These are phyloP conservation scores for Drosophila azteca DNA, from an alignment of 1,140 invertebrate genomes.

Conservation along the genomic window DNA sequence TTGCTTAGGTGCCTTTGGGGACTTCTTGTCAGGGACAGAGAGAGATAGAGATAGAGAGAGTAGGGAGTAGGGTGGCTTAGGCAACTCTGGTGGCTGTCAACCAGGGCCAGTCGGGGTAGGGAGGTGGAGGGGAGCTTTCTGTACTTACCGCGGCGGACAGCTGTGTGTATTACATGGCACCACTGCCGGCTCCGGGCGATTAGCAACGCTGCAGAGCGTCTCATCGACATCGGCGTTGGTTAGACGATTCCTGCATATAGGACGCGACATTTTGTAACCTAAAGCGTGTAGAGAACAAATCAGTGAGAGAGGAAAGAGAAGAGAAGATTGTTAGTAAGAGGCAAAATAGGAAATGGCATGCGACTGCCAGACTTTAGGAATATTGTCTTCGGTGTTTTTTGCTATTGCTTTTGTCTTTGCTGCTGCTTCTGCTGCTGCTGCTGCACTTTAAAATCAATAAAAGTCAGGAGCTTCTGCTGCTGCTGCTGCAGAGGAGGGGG, in stretches of 20 bases:
- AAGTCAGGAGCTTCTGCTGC: slow-evolving; percentile 42
- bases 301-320: slow-evolving; percentile 4
- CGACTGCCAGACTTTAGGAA: slow-evolving; percentile 24
- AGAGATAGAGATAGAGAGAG: not conserved
- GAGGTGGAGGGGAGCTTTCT: not conserved
- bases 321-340: slow-evolving; percentile 34
- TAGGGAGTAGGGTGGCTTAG: slow-evolving; percentile 7
- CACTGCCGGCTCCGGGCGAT: slow-evolving; percentile 89
- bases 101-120: not conserved
- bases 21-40: slow-evolving; percentile 3
- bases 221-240: slow-evolving; percentile 90
- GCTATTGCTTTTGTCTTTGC: slow-evolving; percentile 5
- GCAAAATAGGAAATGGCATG: slow-evolving; percentile 48
- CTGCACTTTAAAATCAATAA: slow-evolving; percentile 69
- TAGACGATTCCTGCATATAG: slow-evolving; percentile 90
- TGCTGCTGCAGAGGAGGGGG: not conserved
- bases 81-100: slow-evolving; percentile 27
- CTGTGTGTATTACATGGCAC: slow-evolving; percentile 93
- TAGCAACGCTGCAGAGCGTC: slow-evolving; percentile 90
- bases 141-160: slow-evolving; percentile 93
- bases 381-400: slow-evolving; percentile 12
- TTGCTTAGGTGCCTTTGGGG: slow-evolving; percentile 4
- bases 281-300: slow-evolving; percentile 39
- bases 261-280: slow-evolving; percentile 94
- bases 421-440: slow-evolving; percentile 7